These are phyloP conservation scores for Pyrrhosoma nymphula DNA, from an alignment of 2,888 invertebrate species.

Conservation along the genomic window DNA sequence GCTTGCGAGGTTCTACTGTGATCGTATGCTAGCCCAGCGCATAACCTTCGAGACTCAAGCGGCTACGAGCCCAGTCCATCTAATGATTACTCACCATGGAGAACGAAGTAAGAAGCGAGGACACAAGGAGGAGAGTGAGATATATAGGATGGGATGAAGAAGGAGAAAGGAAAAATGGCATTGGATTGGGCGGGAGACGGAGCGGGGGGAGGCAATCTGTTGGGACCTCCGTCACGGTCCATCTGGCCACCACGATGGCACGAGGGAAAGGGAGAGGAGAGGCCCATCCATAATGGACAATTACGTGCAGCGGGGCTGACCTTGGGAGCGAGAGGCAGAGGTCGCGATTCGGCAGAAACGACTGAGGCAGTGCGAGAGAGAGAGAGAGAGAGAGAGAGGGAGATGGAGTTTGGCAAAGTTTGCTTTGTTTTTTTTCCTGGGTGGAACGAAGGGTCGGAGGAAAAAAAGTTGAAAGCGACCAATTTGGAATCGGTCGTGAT, in stretches of 20 bases:
- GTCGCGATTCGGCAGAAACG: background rate
- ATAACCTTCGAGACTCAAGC: too few relatives aligned
- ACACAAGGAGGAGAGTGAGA: background rate
- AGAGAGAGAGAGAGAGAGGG: background rate
- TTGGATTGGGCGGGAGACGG: background rate
- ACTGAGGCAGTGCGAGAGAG: background rate
- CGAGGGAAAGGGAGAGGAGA: slow-evolving; percentile 68
- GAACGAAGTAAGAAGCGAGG: too few relatives aligned
- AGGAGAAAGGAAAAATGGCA: background rate
- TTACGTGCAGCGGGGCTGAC: slow-evolving; percentile 33
- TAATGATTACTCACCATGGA: too few relatives aligned
- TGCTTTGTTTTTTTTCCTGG: background rate
- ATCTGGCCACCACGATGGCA: slow-evolving; percentile 24
- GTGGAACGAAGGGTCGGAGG: background rate
- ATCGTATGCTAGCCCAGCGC: too few relatives aligned
- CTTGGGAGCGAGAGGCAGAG: slow-evolving; percentile 5
- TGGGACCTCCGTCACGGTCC: background rate
- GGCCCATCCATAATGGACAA: slow-evolving; percentile 52
- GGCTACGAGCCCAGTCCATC: too few relatives aligned
- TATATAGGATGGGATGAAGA: background rate
- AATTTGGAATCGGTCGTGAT: background rate
- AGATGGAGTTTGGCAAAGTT: background rate
- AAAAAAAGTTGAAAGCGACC: background rate
- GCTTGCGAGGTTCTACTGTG: too few relatives aligned
- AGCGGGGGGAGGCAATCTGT: background rate